phyloP scores from a whole-genome alignment of 2,113 vertebrate genomes.

The Hystrix brachyura region DNA sequence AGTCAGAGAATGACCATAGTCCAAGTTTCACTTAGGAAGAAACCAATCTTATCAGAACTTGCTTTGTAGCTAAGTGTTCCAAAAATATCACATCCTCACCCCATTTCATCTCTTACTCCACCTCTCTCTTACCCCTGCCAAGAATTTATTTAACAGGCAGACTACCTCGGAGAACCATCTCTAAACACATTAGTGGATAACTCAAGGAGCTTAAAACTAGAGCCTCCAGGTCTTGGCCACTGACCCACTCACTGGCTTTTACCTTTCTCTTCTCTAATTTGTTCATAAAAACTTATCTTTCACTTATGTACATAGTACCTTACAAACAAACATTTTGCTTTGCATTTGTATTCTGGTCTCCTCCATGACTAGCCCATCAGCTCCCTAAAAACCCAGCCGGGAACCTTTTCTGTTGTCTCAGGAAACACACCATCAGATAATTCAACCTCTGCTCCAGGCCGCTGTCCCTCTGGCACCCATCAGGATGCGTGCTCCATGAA shows the following conservation, averaged over 20 bases:
- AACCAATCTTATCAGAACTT: constrained; percentile 70
- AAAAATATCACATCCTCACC: constrained; percentile 71
- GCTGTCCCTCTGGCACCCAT: background rate
- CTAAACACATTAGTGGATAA: background rate
- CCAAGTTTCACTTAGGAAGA: constrained; percentile 41
- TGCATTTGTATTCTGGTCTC: background rate
- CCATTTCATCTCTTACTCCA: constrained; percentile 7
- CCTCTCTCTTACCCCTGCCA: background rate
- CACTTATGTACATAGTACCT: background rate
- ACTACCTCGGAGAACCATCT: background rate
- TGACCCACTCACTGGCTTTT: background rate
- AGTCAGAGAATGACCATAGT: background rate
- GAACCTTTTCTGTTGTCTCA: background rate
- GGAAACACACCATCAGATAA: background rate
- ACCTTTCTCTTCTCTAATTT: background rate
- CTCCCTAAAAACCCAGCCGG: background rate
- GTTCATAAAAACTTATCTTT: background rate
- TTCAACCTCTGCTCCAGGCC: background rate
- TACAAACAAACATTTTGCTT: background rate
- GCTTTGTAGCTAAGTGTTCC: constrained; percentile 65
- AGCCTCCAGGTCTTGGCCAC: background rate
- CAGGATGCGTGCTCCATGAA: background rate
- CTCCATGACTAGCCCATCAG: too few species aligned
- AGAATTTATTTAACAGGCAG: constrained; percentile 58
- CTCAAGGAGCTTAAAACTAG: background rate